phyloP scores from a whole-genome alignment of 2,888 invertebrate species.

The Lepas anatifera region DNA sequence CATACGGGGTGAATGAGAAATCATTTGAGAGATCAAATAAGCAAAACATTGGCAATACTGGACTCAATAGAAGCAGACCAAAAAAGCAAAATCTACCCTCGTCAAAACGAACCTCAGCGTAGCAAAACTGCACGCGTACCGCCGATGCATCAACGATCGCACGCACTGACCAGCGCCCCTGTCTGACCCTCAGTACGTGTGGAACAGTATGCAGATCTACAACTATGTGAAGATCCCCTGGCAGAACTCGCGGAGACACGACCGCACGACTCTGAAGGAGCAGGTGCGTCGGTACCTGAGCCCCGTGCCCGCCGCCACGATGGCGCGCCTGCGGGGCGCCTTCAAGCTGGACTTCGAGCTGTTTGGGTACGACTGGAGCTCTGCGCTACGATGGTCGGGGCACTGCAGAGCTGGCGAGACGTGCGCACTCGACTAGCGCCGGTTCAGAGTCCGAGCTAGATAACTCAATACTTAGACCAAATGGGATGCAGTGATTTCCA shows the following conservation, averaged over 20 bases:
- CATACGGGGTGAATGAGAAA: too few species aligned
- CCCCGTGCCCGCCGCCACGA: slow-evolving; percentile 16
- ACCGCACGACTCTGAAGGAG: neutral
- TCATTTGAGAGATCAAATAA: too few species aligned
- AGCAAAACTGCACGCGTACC: too few species aligned
- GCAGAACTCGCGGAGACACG: slow-evolving; percentile 14
- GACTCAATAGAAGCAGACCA: too few species aligned
- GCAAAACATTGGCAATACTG: too few species aligned
- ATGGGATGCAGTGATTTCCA: too few species aligned
- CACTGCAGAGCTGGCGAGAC: slow-evolving; percentile 15
- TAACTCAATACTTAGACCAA: too few species aligned
- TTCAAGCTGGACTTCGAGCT: slow-evolving; percentile 22
- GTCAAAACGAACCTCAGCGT: too few species aligned
- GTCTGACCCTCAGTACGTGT: slow-evolving; percentile 19
- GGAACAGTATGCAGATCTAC: slow-evolving; percentile 19
- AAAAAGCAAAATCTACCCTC: too few species aligned
- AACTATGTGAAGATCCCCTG: slow-evolving; percentile 17
- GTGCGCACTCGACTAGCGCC: neutral
- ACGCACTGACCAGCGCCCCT: too few species aligned
- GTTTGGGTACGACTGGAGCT: slow-evolving; percentile 23
- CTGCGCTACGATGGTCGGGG: slow-evolving; percentile 19
- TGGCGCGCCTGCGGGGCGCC: slow-evolving; percentile 16
- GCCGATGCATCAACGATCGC: too few species aligned
- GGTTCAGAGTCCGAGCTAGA: too few species aligned
- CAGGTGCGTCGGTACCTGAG: slow-evolving; percentile 17